A percentile compares a stretch with the other conserved stretches of the same genome.
phyloP scores from a whole-genome alignment of 2,888 invertebrate genomes.

The Lasioglossum leucozonium region DNA sequence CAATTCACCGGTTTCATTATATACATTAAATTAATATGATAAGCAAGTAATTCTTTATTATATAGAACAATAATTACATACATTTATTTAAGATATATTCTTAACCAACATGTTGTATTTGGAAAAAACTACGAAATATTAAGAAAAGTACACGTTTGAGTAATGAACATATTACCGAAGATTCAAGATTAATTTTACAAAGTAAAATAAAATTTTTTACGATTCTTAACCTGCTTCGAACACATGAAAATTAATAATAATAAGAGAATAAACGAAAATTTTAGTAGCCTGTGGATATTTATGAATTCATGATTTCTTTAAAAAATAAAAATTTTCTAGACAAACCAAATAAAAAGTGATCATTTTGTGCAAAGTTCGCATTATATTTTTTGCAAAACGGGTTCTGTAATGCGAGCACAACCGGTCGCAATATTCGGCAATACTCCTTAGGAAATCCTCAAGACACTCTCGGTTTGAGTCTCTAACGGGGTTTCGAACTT shows the following conservation, averaged over 20 bases:
- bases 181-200: no score
- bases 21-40: neutral
- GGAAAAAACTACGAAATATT: no score
- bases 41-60: neutral
- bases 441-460: conserved; percentile 12
- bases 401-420: neutral
- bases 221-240: neutral
- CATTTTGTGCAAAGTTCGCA: neutral
- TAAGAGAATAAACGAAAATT: no score
- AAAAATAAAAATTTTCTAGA: no score
- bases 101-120: no score
- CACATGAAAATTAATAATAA: no score
- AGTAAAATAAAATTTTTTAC: neutral
- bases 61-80: neutral
- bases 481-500: conserved; percentile 34
- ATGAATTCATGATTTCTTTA: no score
- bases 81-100: neutral
- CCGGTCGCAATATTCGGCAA: neutral
- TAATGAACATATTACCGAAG: no score
- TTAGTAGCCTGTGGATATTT: no score
- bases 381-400: neutral
- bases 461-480: neutral
- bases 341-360: no score
- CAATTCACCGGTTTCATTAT: neutral
- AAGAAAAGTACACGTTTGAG: no score